Percentiles rank a stretch among this genome's conserved stretches.
These are phyloP conservation scores for Hippasteria phrygiana DNA, from an alignment of 53 echinoderm and acorn worm species.

Conservation along the genomic window DNA sequence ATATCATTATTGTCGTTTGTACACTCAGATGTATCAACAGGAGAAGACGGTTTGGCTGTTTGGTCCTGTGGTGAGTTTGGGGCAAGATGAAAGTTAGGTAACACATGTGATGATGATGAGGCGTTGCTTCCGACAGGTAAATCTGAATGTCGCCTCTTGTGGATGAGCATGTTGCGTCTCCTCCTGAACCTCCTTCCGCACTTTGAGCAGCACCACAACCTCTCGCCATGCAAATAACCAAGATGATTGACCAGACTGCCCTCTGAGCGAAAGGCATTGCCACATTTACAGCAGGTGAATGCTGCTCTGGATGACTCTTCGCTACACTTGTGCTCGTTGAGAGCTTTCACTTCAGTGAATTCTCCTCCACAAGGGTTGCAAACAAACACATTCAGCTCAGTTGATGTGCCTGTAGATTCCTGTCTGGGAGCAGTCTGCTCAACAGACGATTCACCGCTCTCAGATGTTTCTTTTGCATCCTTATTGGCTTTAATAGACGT, in stretches of 20 bases:
- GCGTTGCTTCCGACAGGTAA: no score
- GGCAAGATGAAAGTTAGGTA: background rate
- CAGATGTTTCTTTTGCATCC: no score
- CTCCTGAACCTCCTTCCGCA: background rate
- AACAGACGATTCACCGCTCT: no score
- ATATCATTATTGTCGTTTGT: background rate
- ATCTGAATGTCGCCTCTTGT: no score
- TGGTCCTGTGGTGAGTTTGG: background rate
- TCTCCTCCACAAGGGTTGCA: conserved; percentile 12
- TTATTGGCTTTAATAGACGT: no score
- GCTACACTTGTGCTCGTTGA: background rate
- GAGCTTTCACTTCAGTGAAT: background rate
- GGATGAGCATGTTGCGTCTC: background rate
- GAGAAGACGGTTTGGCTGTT: background rate
- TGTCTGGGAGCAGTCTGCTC: background rate
- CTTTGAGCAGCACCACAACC: background rate
- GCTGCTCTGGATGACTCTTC: background rate
- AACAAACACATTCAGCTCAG: background rate
- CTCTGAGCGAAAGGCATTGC: no score
- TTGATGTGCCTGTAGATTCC: background rate
- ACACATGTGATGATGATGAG: background rate
- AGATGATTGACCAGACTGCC: no score
- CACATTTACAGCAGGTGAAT: no score
- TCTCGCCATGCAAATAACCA: no score
- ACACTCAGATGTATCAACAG: background rate